Conservation (phyloP, 2,113 vertebrate genomes). For the Leuciscus idus region DNA sequence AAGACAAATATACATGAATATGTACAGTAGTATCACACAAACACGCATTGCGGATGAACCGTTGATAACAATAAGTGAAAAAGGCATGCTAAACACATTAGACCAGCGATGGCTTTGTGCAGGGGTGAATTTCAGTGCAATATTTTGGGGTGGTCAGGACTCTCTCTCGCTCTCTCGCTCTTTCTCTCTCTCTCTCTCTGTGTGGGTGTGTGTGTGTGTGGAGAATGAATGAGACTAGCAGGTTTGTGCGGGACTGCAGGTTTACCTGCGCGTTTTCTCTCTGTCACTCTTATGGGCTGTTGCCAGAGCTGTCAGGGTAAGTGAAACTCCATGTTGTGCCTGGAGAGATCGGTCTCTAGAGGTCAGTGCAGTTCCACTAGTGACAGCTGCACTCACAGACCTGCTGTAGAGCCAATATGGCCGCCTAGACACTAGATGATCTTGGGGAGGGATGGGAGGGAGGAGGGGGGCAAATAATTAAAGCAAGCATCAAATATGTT, state of each 20-base stretch:
- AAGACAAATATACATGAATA: background rate
- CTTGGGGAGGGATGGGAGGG: conserved; percentile 34
- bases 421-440: conserved; percentile 63
- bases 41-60: conserved; percentile 65
- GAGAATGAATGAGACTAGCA: conserved; percentile 28
- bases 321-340: conserved; percentile 67
- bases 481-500: conserved; percentile 60
- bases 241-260: conserved; percentile 37
- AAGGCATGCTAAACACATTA: conserved; percentile 78
- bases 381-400: conserved; percentile 74
- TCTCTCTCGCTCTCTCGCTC: background rate
- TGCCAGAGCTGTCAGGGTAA: conserved; percentile 60
- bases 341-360: conserved; percentile 79
- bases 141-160: conserved; percentile 62
- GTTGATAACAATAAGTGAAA: conserved; percentile 62
- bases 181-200: background rate
- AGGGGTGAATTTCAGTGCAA: conserved; percentile 66
- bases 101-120: conserved; percentile 64
- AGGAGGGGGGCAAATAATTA: conserved; percentile 52
- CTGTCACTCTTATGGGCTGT: conserved; percentile 55
- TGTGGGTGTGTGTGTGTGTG: background rate
- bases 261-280: conserved; percentile 47
- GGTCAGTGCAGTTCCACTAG: conserved; percentile 82
- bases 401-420: conserved; percentile 66
- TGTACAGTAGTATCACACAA: background rate